These are phyloP conservation scores for Eciton burchellii DNA, from an alignment of 1,140 invertebrate genomes.

Conservation along the genomic window DNA sequence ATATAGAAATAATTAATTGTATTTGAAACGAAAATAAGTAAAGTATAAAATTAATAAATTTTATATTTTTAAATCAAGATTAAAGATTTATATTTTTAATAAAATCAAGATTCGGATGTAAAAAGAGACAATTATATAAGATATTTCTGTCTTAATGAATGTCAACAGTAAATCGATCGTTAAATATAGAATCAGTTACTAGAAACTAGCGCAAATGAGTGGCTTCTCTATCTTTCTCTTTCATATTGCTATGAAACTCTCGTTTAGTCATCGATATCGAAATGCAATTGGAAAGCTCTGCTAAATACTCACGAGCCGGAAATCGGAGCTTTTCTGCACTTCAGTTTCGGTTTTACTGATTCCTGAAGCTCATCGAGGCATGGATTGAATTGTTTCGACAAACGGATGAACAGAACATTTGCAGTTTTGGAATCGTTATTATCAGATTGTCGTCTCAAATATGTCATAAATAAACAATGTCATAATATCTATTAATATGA, in stretches of 20 bases:
- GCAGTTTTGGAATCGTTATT: slow-evolving; percentile 34
- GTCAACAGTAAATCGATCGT: slow-evolving; percentile 59
- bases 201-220: slow-evolving; percentile 30
- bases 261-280: slow-evolving; percentile 66
- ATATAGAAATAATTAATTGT: too few relatives aligned
- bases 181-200: slow-evolving; percentile 77
- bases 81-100: too few relatives aligned
- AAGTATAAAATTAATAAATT: too few relatives aligned
- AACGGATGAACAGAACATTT: slow-evolving; percentile 40
- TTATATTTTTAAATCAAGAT: too few relatives aligned
- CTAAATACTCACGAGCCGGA: slow-evolving; percentile 55
- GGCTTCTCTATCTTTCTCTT: slow-evolving; percentile 45
- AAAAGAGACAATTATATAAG: too few relatives aligned
- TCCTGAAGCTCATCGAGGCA: slow-evolving; percentile 50
- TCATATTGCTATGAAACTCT: slow-evolving; percentile 16
- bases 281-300: slow-evolving; percentile 63
- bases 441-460: slow-evolving; percentile 34
- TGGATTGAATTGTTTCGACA: slow-evolving; percentile 61
- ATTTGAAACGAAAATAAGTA: too few relatives aligned
- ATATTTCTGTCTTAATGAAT: too few relatives aligned
- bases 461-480: slow-evolving; percentile 38
- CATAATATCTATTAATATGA: background rate
- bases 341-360: slow-evolving; percentile 58
- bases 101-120: too few relatives aligned
- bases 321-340: slow-evolving; percentile 62